phyloP scores from a whole-genome alignment of 2,113 vertebrate species.

The Serinus canaria region DNA sequence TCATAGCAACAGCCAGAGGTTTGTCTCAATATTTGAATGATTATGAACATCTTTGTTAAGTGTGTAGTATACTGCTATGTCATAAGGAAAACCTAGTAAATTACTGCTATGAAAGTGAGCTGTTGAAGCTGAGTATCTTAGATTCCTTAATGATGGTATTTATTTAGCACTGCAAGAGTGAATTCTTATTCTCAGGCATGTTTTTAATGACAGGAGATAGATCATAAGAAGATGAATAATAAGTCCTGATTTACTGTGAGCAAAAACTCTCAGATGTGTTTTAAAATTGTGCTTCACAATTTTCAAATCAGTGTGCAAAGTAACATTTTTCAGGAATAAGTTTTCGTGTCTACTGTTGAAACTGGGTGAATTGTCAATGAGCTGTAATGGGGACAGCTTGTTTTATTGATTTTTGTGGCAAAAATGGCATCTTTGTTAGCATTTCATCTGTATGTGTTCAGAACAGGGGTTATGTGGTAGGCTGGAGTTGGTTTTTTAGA shows the following conservation, averaged over 20 bases:
- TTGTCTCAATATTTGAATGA: conserved; percentile 40
- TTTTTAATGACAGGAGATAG: background rate
- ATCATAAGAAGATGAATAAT: background rate
- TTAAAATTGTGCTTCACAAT: background rate
- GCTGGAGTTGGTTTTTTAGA: background rate
- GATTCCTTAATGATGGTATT: background rate
- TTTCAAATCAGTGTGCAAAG: background rate
- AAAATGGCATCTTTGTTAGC: background rate
- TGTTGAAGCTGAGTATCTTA: background rate
- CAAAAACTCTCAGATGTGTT: background rate
- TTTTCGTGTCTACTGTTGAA: background rate
- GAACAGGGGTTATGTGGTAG: background rate
- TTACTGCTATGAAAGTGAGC: background rate
- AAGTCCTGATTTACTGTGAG: background rate
- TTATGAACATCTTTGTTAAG: background rate
- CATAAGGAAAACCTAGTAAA: background rate
- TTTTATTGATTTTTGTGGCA: background rate
- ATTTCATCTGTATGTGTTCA: background rate
- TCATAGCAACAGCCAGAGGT: conserved; percentile 38
- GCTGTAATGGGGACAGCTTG: background rate
- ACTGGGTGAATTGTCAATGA: background rate
- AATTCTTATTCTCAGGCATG: background rate
- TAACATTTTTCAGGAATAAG: background rate
- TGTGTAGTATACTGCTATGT: background rate
- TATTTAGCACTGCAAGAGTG: background rate